Evolutionary conservation across 2,888 invertebrate genomes (phyloP), one percentile per base, ranked within the genome.

Genomic region (Xylota sylvarum): DNA sequence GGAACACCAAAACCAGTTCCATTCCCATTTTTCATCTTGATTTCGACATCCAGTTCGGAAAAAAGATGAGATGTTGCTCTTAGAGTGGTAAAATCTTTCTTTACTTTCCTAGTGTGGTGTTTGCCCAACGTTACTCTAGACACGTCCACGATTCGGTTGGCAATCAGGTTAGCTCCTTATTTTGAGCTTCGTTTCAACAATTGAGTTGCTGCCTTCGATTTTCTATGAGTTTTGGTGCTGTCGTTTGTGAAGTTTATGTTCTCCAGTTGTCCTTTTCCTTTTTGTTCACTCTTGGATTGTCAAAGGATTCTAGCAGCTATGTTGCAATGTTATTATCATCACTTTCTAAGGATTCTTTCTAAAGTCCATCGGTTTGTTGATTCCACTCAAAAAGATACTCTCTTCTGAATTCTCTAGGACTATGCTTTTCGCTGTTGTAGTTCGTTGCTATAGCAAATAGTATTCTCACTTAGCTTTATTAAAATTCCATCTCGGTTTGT

Each of bases 101-200:
- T 43, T 5, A 14, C n/a, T 43, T 43, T 43, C 43, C 12, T 43
- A 14, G 40, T 40, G 40, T 40, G 40, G 10, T 40, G 35, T 40
- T 14, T 43, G 14, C 14, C 14, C n/a, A 14, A 14, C 14, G n/a
- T 14, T 43, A 14, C 43, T 14, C n/a, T 14, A 43, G 43, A 43
- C 5, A 14, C n/a, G 43, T 43, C 43, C 43, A 43, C 14, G 43
- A 43, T 43, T 14, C 43, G 43, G 43, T 43, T 43, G 43, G 43
- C 43, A 14, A n/a, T 14, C 4, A 43, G 2, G 43, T 43, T 12
- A 43, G 14, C 4, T n/a, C 1, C 40, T 40, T 40, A 40, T 40
- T 7, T 40, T 2, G 2, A 4, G 5, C 17, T 46, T 17, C 3
- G 6, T 6, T 46, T 46, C n/a, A 14, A 46, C 17, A n/a, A 46